These are phyloP conservation scores for Saguinus imperator DNA, from an alignment of 2,113 vertebrate species.

Conservation along the genomic window DNA sequence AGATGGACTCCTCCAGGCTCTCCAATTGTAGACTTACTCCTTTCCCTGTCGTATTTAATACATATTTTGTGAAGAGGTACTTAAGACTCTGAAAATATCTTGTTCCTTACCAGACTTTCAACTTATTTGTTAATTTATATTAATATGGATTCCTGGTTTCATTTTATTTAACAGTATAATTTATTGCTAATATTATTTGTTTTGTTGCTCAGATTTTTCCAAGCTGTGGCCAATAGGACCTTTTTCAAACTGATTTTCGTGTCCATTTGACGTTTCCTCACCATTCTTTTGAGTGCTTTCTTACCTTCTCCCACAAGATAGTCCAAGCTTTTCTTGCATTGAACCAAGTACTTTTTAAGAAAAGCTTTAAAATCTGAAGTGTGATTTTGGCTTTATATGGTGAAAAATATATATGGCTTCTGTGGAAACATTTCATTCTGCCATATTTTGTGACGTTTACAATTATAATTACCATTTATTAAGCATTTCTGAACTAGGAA, in stretches of 20 bases:
- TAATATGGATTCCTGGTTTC: not conserved
- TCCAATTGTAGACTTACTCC: not conserved
- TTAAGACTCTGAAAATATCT: constrained; percentile 6
- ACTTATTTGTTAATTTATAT: not conserved
- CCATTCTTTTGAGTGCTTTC: not conserved
- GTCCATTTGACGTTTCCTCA: not conserved
- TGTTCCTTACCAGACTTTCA: not conserved
- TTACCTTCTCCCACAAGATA: not conserved
- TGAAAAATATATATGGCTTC: constrained; percentile 4
- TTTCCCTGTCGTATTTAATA: constrained; percentile 24
- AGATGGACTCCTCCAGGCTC: not conserved
- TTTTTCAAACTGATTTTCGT: not conserved
- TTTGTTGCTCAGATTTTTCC: not conserved
- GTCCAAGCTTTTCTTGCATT: not conserved
- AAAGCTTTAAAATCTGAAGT: not conserved
- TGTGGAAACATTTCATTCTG: not conserved
- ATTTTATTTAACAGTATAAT: constrained; percentile 23
- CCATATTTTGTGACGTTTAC: not conserved
- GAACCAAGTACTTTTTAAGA: not conserved
- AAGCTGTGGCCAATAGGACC: not conserved
- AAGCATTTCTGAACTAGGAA: not conserved
- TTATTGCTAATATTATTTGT: not conserved
- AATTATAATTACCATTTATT: not conserved
- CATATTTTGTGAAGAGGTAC: not conserved
- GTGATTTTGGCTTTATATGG: not conserved